Conservation (phyloP, 2,113 vertebrate species). For the Capra hircus region DNA sequence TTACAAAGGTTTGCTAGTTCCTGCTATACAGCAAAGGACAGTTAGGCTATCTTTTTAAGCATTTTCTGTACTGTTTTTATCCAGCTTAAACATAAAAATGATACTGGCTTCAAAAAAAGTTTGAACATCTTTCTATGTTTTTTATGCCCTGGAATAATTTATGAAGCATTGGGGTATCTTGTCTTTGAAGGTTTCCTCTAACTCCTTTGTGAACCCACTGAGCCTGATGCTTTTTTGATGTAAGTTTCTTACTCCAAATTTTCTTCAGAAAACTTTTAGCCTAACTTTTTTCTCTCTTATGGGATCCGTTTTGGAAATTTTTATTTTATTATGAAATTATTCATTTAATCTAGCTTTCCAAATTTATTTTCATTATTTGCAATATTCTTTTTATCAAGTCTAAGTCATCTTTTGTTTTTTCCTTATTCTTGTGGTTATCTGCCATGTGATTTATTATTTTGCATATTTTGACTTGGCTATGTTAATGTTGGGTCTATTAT, state of each 20-base stretch:
- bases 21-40: not conserved
- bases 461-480: not conserved
- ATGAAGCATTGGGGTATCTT: not conserved
- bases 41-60: not conserved
- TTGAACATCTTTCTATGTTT: not conserved
- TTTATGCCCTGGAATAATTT: not conserved
- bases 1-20: not conserved
- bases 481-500: not conserved
- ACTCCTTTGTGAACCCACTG: not conserved
- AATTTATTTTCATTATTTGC: not conserved
- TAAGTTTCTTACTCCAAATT: not conserved
- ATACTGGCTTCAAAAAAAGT: not conserved
- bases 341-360: not conserved
- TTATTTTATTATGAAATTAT: not conserved
- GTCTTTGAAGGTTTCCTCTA: not conserved
- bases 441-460: not conserved
- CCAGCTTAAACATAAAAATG: not conserved
- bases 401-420: not conserved
- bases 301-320: not conserved
- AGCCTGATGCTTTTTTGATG: not conserved
- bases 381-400: not conserved
- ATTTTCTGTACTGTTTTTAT: not conserved
- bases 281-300: not conserved
- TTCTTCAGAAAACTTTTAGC: not conserved
- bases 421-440: not conserved